Conservation (phyloP, 2,113 vertebrate species). For the Penelope pileata region DNA sequence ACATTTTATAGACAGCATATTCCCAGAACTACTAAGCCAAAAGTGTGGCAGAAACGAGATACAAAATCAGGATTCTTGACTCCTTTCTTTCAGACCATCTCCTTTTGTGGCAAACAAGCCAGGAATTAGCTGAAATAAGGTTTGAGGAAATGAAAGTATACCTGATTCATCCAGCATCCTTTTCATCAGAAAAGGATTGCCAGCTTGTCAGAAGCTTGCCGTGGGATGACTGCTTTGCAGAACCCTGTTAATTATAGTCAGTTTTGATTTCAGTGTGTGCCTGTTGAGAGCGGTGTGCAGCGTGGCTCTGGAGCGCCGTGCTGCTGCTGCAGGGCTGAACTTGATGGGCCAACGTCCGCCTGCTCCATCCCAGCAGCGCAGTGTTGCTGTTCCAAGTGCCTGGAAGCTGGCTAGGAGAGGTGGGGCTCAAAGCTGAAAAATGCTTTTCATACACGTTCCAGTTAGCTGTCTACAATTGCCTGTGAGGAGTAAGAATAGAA, state of each 20-base stretch:
- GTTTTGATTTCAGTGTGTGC: background rate
- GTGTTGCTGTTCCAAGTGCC: background rate
- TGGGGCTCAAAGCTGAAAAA: background rate
- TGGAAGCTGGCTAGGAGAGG: background rate
- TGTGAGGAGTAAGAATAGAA: background rate
- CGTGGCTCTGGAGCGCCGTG: background rate
- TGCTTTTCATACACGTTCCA: background rate
- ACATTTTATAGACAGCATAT: background rate
- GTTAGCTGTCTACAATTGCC: rapidly evolving
- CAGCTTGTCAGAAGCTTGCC: background rate
- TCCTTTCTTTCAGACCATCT: background rate
- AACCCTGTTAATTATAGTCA: background rate
- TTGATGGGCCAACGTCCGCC: rapidly evolving
- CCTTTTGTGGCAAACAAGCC: background rate
- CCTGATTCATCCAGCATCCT: background rate
- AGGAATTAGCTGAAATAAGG: background rate
- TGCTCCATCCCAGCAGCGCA: background rate
- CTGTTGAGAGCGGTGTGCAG: background rate
- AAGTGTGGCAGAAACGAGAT: background rate
- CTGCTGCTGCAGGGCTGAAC: background rate
- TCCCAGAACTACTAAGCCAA: background rate
- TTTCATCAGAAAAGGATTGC: background rate
- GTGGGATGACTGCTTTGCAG: background rate
- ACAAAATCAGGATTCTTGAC: background rate
- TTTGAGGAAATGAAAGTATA: background rate